These are phyloP conservation scores for Barbus barbus DNA, from an alignment of 2,113 vertebrate species.

Conservation along the genomic window DNA sequence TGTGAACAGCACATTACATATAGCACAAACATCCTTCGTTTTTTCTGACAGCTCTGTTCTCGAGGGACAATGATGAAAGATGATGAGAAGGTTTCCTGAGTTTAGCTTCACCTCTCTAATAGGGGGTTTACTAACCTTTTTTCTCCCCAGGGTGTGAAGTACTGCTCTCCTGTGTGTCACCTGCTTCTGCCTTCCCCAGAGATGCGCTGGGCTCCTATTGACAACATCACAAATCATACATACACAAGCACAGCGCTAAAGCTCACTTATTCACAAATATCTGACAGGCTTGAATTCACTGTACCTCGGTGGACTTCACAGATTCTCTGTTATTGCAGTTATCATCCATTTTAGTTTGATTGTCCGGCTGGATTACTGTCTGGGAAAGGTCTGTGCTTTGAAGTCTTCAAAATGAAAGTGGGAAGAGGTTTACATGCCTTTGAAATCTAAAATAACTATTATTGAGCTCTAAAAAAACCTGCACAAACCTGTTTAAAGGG, in stretches of 20 bases:
- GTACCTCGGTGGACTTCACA: conserved; percentile 58
- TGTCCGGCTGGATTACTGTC: conserved; percentile 44
- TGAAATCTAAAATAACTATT: background rate
- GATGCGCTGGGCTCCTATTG: conserved; percentile 63
- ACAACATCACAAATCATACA: conserved; percentile 61
- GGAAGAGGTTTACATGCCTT: conserved; percentile 15
- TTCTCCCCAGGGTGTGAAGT: conserved; percentile 68
- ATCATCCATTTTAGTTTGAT: conserved; percentile 62
- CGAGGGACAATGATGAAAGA: conserved; percentile 53
- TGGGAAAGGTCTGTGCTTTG: conserved; percentile 74
- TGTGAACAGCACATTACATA: no score
- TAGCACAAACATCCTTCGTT: background rate
- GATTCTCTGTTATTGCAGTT: conserved; percentile 51
- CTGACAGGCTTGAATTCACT: background rate
- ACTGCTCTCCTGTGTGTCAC: conserved; percentile 82
- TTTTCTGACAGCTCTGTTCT: background rate
- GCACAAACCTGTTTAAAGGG: conserved; percentile 68
- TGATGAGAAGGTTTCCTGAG: conserved; percentile 69
- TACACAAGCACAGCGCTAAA: background rate
- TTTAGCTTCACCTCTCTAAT: conserved; percentile 60
- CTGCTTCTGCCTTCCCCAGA: conserved; percentile 69
- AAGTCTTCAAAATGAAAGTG: conserved; percentile 62
- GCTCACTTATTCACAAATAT: background rate
- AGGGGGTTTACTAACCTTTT: conserved; percentile 67
- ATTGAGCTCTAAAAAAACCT: background rate